These are phyloP conservation scores for Volucella inflata DNA, from an alignment of 2,888 invertebrate species.

Conservation along the genomic window DNA sequence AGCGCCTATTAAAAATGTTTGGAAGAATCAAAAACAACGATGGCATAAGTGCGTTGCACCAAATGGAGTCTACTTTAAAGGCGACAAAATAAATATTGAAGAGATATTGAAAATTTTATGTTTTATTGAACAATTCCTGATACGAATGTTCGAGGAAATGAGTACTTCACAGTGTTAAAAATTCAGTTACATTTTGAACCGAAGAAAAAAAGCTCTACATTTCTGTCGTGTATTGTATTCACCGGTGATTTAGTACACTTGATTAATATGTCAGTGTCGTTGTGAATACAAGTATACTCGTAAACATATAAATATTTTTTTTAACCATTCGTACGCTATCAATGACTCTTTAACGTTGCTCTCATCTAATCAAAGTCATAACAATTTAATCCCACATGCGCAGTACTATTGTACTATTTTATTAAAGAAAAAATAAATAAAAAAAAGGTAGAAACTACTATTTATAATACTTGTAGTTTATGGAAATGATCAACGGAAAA, in stretches of 20 bases:
- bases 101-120: too few species aligned
- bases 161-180: constrained; percentile 22
- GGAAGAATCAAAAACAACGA: too few species aligned
- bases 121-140: too few species aligned
- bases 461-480: constrained; percentile 14
- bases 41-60: too few species aligned
- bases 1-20: too few species aligned
- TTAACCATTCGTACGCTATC: constrained; percentile 27
- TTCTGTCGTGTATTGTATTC: neutral
- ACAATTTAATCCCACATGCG: constrained; percentile 74
- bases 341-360: constrained; percentile 42
- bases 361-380: constrained; percentile 67
- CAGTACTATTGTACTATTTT: constrained; percentile 64
- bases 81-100: too few species aligned
- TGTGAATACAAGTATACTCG: constrained; percentile 15
- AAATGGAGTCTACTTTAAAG: too few species aligned
- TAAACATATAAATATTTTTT: neutral
- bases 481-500: constrained; percentile 36
- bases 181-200: constrained; percentile 3
- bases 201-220: constrained; percentile 14
- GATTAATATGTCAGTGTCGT: constrained; percentile 57
- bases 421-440: constrained; percentile 10
- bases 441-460: neutral
- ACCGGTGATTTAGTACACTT: constrained; percentile 36
- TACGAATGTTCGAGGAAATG: neutral